Evolutionary conservation across 1,140 invertebrate genomes (phyloP).

Genomic region (Caerostris darwini): DNA sequence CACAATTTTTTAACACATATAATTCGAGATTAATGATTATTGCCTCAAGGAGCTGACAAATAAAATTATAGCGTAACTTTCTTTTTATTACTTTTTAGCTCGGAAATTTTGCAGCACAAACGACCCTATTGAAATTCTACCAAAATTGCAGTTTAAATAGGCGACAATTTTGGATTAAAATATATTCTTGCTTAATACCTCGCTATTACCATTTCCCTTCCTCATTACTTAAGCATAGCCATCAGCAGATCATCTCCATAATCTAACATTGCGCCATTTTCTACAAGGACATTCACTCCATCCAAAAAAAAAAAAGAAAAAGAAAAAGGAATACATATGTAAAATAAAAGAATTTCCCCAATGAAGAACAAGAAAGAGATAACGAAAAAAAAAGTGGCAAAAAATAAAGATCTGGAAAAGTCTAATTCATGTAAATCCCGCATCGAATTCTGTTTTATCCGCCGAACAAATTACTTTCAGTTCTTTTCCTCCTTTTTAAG

Average conservation of each 20-base stretch:
- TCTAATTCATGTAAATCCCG: too few species aligned
- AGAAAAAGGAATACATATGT: not conserved
- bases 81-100: too few species aligned
- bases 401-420: not conserved
- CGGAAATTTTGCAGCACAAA: too few species aligned
- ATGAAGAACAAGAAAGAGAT: not conserved
- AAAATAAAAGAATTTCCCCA: too few species aligned
- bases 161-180: not conserved
- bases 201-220: not conserved
- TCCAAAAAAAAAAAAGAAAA: not conserved
- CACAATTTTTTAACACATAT: too few species aligned
- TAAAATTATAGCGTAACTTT: too few species aligned
- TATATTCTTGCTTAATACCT: not conserved
- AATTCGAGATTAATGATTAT: too few species aligned
- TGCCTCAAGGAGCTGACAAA: too few species aligned
- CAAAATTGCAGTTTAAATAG: not conserved
- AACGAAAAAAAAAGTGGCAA: not conserved
- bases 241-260: not conserved
- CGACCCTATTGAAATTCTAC: not conserved
- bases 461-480: slow-evolving; percentile 63
- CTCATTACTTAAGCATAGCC: not conserved
- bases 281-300: not conserved
- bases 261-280: not conserved
- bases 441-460: slow-evolving; percentile 69
- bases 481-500: slow-evolving; percentile 24